Evolutionary conservation across 2,888 invertebrate species (phyloP).

Genomic region (Coelinius sp.): DNA sequence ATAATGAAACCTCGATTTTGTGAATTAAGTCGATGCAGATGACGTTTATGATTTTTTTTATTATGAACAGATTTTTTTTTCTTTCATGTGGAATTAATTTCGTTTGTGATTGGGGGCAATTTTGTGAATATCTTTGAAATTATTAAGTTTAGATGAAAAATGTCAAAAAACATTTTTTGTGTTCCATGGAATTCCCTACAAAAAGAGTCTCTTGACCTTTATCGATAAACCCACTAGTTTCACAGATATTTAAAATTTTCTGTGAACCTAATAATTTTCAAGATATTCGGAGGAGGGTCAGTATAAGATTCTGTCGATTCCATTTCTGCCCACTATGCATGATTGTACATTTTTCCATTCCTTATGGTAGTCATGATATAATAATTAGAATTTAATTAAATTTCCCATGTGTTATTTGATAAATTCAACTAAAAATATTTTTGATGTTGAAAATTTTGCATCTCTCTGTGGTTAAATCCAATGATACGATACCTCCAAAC

Average conservation of each 20-base stretch:
- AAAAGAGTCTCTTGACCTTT: not conserved
- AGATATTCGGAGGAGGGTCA: not conserved
- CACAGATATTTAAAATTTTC: not conserved
- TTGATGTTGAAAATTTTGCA: not conserved
- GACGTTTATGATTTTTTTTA: not conserved
- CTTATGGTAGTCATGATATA: too few relatives aligned
- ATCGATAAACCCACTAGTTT: not conserved
- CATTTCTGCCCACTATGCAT: too few relatives aligned
- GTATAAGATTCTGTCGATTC: not conserved
- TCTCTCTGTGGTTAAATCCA: constrained; percentile 25
- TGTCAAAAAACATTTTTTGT: not conserved
- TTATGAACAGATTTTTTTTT: not conserved
- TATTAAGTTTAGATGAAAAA: not conserved
- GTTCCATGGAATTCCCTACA: not conserved
- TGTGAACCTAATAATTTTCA: not conserved
- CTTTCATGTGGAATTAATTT: not conserved
- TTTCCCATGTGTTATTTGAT: not conserved
- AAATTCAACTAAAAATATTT: not conserved
- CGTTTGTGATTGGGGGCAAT: not conserved
- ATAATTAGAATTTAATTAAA: not conserved
- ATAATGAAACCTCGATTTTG: not conserved
- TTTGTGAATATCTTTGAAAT: not conserved
- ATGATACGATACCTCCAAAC: not conserved
- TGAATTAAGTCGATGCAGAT: not conserved
- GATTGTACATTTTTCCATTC: too few relatives aligned